These are phyloP conservation scores for Tyrophagus putrescentiae DNA, from an alignment of 1,140 invertebrate genomes.

Conservation along the genomic window DNA sequence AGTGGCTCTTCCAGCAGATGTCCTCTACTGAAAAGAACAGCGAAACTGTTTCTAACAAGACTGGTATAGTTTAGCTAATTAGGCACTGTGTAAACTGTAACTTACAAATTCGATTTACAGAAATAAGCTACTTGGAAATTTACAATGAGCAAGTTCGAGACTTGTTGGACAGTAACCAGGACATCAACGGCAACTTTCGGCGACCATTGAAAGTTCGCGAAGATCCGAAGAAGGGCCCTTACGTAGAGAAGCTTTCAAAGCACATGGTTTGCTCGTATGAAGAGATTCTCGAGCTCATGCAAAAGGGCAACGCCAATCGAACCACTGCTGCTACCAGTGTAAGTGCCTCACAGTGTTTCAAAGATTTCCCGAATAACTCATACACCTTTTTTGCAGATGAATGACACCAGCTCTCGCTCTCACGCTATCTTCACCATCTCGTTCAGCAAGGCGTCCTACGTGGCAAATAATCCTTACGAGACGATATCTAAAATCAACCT, in stretches of 20 bases:
- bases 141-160: conserved; percentile 98
- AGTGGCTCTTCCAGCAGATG: conserved; percentile 54
- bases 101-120: conserved; percentile 30
- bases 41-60: conserved; percentile 61
- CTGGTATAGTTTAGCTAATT: conserved; percentile 80
- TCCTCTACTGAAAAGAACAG: conserved; percentile 38
- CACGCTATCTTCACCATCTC: conserved; percentile 50
- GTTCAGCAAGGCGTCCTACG: conserved; percentile 38
- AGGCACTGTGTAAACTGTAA: conserved; percentile 35
- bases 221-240: conserved; percentile 87
- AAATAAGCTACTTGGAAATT: conserved; percentile 56
- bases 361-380: not conserved
- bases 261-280: conserved; percentile 62
- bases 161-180: conserved; percentile 43
- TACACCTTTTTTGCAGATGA: conserved; percentile 53
- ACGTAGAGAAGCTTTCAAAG: conserved; percentile 89
- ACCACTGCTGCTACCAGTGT: conserved; percentile 46
- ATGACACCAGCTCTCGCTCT: conserved; percentile 54
- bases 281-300: conserved; percentile 37
- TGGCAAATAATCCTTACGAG: conserved; percentile 26
- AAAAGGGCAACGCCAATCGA: conserved; percentile 43
- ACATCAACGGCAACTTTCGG: conserved; percentile 55
- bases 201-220: conserved; percentile 71
- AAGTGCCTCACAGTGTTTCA: not conserved
- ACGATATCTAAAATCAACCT: conserved; percentile 64